These are phyloP conservation scores for Drosophila lini DNA, from an alignment of 1,140 invertebrate species.

Conservation along the genomic window DNA sequence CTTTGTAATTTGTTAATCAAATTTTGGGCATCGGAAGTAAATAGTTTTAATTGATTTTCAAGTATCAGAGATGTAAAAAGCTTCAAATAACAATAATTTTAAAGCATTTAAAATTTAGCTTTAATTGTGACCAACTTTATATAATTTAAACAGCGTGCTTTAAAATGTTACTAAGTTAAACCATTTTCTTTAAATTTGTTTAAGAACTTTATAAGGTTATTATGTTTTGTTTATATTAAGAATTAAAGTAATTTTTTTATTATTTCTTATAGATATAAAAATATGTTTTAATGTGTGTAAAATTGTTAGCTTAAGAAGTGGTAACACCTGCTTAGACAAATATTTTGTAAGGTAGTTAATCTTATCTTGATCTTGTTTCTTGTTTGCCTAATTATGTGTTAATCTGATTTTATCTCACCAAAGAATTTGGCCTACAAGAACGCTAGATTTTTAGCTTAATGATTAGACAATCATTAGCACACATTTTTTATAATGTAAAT, in stretches of 20 bases:
- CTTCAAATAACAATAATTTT: neutral
- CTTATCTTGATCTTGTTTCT: slow-evolving; percentile 1
- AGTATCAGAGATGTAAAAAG: neutral
- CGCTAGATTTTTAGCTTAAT: neutral
- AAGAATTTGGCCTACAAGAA: neutral
- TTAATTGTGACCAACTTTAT: neutral
- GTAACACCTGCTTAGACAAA: neutral
- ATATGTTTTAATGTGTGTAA: neutral
- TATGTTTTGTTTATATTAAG: too few relatives aligned
- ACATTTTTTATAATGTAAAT: too few relatives aligned
- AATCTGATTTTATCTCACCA: neutral
- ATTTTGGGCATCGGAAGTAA: neutral
- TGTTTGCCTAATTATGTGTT: neutral
- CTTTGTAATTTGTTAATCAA: slow-evolving; percentile 8
- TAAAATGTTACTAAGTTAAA: neutral
- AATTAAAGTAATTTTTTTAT: too few relatives aligned
- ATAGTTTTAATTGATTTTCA: slow-evolving; percentile 14
- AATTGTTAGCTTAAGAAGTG: neutral
- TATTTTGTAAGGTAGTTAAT: neutral
- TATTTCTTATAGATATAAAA: neutral
- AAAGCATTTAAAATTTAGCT: neutral
- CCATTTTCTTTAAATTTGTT: neutral
- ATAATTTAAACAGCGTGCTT: neutral
- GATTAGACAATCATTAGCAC: neutral
- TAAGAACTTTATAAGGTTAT: neutral